Conservation (phyloP, 1,140 invertebrate species). For the Drosophila elegans region DNA sequence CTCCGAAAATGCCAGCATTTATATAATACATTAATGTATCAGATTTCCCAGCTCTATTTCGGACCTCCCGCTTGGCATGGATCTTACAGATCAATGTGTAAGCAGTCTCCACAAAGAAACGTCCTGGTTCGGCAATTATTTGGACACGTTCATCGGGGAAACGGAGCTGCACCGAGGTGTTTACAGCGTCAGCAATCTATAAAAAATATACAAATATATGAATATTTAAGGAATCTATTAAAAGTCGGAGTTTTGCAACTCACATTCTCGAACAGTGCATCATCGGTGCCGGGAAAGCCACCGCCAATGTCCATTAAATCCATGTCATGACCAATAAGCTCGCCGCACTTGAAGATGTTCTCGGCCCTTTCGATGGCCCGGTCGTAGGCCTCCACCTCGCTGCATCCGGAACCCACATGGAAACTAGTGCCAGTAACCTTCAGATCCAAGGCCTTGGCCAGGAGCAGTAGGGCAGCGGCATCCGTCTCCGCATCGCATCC, state of each 20-base stretch:
- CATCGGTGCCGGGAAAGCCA: constrained; percentile 92
- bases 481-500: constrained; percentile 94
- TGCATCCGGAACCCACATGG: constrained; percentile 95
- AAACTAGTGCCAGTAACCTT: constrained; percentile 90
- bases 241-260: too few species aligned
- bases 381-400: constrained; percentile 90
- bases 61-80: constrained; percentile 91
- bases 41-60: constrained; percentile 84
- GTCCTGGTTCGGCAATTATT: constrained; percentile 98
- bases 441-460: constrained; percentile 87
- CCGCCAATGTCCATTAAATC: constrained; percentile 93
- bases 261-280: constrained; percentile 88
- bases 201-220: constrained; percentile 23
- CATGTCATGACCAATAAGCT: constrained; percentile 89
- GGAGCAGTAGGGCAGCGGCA: constrained; percentile 91
- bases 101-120: constrained; percentile 97
- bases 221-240: neutral
- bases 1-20: constrained; percentile 99
- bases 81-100: constrained; percentile 96
- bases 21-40: constrained; percentile 96
- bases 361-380: constrained; percentile 89
- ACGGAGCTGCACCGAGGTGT: constrained; percentile 91
- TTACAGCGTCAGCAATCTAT: constrained; percentile 89
- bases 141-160: constrained; percentile 92
- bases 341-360: constrained; percentile 90